These are phyloP conservation scores for Molanna angustata DNA, from an alignment of 2,888 invertebrate species.

Conservation along the genomic window DNA sequence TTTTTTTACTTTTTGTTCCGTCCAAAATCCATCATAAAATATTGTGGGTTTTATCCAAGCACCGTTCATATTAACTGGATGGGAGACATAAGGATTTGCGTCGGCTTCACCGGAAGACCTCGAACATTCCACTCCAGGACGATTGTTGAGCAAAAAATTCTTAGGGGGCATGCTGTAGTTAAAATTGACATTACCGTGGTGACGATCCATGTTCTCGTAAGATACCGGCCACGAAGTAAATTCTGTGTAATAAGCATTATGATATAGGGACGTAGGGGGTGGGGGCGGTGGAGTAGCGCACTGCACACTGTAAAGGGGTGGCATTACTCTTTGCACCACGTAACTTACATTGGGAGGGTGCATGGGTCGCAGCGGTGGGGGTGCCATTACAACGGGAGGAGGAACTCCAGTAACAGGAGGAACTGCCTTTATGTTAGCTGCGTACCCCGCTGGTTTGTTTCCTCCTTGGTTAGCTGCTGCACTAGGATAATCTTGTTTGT, in stretches of 20 bases:
- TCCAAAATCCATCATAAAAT: constrained; percentile 55
- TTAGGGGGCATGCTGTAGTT: constrained; percentile 51
- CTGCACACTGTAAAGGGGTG: constrained; percentile 40
- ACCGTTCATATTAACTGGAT: constrained; percentile 41
- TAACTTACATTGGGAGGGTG: constrained; percentile 51
- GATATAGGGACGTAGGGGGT: constrained; percentile 38
- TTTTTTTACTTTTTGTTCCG: constrained; percentile 54
- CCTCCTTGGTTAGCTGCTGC: background rate
- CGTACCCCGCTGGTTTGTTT: background rate
- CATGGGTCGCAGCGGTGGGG: constrained; percentile 33
- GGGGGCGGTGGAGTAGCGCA: constrained; percentile 34
- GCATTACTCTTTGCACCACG: constrained; percentile 44
- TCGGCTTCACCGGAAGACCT: constrained; percentile 40
- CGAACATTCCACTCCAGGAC: constrained; percentile 42
- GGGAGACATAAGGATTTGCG: constrained; percentile 26
- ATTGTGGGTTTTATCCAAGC: constrained; percentile 55
- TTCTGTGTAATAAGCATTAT: constrained; percentile 47
- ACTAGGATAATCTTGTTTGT: background rate
- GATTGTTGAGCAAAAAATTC: constrained; percentile 45
- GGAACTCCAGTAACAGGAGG: background rate
- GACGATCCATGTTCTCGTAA: constrained; percentile 46
- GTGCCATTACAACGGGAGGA: constrained; percentile 35
- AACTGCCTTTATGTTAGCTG: constrained; percentile 14
- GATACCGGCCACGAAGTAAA: constrained; percentile 49
- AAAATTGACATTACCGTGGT: constrained; percentile 45